phyloP scores from a whole-genome alignment of 2,888 invertebrate species.

The Patella caerulea region DNA sequence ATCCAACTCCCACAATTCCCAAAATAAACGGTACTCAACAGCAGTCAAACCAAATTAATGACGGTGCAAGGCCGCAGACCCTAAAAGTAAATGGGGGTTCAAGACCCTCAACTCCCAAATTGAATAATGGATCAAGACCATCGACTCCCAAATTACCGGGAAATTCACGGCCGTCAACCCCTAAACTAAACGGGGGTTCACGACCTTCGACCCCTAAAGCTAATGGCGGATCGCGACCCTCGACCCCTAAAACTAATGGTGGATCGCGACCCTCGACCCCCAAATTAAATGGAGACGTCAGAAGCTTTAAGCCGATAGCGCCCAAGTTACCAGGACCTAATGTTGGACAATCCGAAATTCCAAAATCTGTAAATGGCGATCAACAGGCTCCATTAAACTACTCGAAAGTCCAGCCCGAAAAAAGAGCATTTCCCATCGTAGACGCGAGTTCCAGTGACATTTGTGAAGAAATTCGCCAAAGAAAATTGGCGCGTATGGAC shows the following conservation, averaged over 20 bases:
- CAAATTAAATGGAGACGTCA: background rate
- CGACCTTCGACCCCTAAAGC: background rate
- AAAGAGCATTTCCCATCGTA: background rate
- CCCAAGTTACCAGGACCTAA: background rate
- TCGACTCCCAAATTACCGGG: background rate
- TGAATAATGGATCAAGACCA: background rate
- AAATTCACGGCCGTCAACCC: background rate
- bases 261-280: background rate
- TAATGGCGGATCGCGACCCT: background rate
- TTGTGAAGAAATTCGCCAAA: slow-evolving; percentile 18
- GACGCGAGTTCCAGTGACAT: slow-evolving; percentile 4
- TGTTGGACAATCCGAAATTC: background rate
- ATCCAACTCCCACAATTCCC: background rate
- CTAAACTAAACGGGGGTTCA: background rate
- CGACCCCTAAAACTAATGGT: background rate
- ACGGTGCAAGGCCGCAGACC: background rate
- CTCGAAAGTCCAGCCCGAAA: background rate
- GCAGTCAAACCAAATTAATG: too few species aligned
- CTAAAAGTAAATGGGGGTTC: background rate
- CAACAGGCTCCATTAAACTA: background rate
- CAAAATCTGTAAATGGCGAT: background rate
- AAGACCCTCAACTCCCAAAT: background rate
- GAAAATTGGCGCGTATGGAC: slow-evolving; percentile 29
- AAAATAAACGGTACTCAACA: background rate
- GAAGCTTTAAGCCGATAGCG: background rate